A percentile compares a stretch with the other conserved stretches of the same genome.
These are phyloP conservation scores for Eufriesea mexicana DNA, from an alignment of 1,140 invertebrate genomes.

Conservation along the genomic window DNA sequence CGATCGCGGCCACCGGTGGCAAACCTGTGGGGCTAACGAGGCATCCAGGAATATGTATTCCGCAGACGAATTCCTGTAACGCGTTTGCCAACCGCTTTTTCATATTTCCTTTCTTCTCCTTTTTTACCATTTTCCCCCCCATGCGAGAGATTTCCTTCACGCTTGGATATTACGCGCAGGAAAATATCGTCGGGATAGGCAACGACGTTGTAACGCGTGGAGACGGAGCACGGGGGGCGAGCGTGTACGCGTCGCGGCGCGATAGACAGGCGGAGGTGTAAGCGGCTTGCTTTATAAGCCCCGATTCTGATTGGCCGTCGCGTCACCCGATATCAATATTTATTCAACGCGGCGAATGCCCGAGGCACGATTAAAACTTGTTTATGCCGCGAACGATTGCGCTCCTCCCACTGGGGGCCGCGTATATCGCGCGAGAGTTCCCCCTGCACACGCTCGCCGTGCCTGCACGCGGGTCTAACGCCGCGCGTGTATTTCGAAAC, in stretches of 20 bases:
- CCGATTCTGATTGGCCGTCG: conserved; percentile 77
- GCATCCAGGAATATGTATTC: background rate
- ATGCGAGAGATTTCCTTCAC: no score
- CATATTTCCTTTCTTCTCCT: no score
- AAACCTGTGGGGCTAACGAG: background rate
- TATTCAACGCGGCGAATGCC: conserved; percentile 79
- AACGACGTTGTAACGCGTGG: conserved; percentile 1
- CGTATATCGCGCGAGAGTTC: conserved; percentile 41
- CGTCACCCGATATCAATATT: conserved; percentile 80
- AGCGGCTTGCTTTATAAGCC: conserved; percentile 67
- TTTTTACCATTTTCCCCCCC: no score
- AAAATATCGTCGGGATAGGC: background rate
- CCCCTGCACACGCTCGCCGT: conserved; percentile 12
- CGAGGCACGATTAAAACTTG: conserved; percentile 79
- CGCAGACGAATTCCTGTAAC: no score
- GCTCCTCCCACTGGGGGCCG: conserved; percentile 74
- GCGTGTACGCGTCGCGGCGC: conserved; percentile 23
- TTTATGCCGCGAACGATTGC: conserved; percentile 77
- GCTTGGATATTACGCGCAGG: background rate
- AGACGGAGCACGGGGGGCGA: background rate
- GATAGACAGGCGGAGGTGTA: conserved; percentile 56
- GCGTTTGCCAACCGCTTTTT: no score
- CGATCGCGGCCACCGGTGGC: background rate
- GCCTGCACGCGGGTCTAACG: background rate
- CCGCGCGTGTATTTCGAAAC: background rate